Evolutionary conservation across 53 echinoderm and acorn worm genomes (phyloP).

Genomic region (Crossaster papposus): DNA sequence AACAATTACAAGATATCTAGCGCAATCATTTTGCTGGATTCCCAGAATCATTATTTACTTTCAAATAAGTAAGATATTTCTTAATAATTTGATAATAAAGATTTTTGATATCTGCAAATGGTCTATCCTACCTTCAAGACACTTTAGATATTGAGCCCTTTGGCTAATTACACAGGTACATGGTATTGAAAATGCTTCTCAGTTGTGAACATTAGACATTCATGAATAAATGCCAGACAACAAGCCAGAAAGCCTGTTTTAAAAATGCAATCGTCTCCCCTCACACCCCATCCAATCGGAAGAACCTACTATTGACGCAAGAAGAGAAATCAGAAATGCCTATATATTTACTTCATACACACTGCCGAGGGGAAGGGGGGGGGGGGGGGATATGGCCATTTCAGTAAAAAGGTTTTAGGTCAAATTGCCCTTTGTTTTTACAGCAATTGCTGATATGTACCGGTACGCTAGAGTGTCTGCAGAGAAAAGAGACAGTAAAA

Average conservation of each 20-base stretch:
- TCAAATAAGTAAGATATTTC: too few species aligned
- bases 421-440: not conserved
- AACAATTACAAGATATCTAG: too few species aligned
- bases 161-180: conserved; percentile 14
- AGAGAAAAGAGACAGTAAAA: not conserved
- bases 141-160: not conserved
- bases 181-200: not conserved
- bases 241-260: not conserved
- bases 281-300: not conserved
- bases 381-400: not conserved
- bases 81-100: too few species aligned
- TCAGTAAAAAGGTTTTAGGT: not conserved
- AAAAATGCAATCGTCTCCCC: not conserved
- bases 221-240: conserved; percentile 50
- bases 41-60: too few species aligned
- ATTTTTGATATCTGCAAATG: too few species aligned
- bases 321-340: not conserved
- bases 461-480: not conserved
- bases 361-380: not conserved
- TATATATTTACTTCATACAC: too few species aligned
- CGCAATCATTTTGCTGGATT: too few species aligned
- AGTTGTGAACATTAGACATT: not conserved
- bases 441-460: not conserved
- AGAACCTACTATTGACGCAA: conserved; percentile 5
- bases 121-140: too few species aligned